These are phyloP conservation scores for Kradibia gibbosae DNA, from an alignment of 1,140 invertebrate genomes.

Conservation along the genomic window DNA sequence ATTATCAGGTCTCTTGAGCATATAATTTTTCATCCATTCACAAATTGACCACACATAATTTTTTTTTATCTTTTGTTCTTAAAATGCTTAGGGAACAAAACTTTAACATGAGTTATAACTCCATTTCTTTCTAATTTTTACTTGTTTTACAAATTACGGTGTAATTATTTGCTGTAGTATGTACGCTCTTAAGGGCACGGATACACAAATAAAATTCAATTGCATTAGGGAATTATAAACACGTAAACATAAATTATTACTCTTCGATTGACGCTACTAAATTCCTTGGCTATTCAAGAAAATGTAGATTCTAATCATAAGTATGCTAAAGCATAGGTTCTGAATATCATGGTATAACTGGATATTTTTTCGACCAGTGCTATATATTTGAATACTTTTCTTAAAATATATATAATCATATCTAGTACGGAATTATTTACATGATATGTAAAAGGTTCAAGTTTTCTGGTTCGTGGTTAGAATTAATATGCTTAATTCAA, in stretches of 20 bases:
- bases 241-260: slow-evolving; percentile 11
- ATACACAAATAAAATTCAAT: background rate
- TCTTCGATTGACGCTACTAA: background rate
- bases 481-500: too few species aligned
- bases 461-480: too few species aligned
- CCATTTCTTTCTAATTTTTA: slow-evolving; percentile 48
- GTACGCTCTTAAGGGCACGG: background rate
- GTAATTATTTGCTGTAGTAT: slow-evolving; percentile 38
- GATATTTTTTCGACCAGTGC: background rate
- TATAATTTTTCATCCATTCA: slow-evolving; percentile 44
- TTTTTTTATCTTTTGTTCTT: slow-evolving; percentile 19
- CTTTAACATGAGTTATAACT: slow-evolving; percentile 40
- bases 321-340: background rate
- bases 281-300: slow-evolving; percentile 24
- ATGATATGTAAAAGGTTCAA: too few species aligned
- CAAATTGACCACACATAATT: slow-evolving; percentile 33
- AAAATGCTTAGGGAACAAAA: slow-evolving; percentile 27
- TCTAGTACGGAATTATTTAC: too few species aligned
- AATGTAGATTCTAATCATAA: background rate
- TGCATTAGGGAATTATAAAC: too few species aligned
- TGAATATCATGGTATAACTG: background rate
- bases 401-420: too few species aligned
- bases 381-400: background rate
- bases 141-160: slow-evolving; percentile 18
- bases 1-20: slow-evolving; percentile 31